Percentiles rank a stretch among this genome's conserved stretches.
phyloP scores from a whole-genome alignment of 2,888 invertebrate species.

The Heliconius charithonia region DNA sequence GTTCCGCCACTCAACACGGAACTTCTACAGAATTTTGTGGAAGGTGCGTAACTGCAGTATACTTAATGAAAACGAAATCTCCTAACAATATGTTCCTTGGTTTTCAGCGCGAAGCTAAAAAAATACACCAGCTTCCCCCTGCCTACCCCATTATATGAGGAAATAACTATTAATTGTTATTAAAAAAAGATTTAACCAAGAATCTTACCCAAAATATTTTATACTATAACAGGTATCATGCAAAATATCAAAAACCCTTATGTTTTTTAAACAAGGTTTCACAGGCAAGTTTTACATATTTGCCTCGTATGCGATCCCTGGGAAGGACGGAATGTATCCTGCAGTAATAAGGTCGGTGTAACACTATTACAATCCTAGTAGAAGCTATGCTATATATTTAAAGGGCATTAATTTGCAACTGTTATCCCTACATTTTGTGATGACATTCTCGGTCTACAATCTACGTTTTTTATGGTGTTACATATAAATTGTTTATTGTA shows the following conservation, averaged over 20 bases:
- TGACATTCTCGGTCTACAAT: no score
- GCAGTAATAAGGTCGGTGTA: conserved; percentile 2
- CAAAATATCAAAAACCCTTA: conserved; percentile 6
- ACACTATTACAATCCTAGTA: not conserved
- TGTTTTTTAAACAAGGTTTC: conserved; percentile 28
- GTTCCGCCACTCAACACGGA: no score
- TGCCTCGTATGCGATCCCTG: conserved; percentile 28
- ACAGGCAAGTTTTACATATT: conserved; percentile 37
- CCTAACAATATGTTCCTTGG: not conserved
- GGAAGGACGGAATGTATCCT: conserved; percentile 36
- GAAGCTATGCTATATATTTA: no score
- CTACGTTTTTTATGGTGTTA: no score
- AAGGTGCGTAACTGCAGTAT: not conserved
- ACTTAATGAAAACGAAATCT: not conserved
- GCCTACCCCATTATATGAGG: not conserved
- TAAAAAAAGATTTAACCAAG: not conserved
- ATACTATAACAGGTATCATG: not conserved
- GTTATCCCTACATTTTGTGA: no score
- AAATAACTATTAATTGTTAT: not conserved
- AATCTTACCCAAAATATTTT: not conserved
- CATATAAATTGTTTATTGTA: no score
- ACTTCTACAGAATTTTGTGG: not conserved
- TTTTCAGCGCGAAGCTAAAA: not conserved
- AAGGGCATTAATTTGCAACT: no score
- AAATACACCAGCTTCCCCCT: not conserved